phyloP scores from a whole-genome alignment of 2,113 vertebrate species.

The Clarias macrocephalus region DNA sequence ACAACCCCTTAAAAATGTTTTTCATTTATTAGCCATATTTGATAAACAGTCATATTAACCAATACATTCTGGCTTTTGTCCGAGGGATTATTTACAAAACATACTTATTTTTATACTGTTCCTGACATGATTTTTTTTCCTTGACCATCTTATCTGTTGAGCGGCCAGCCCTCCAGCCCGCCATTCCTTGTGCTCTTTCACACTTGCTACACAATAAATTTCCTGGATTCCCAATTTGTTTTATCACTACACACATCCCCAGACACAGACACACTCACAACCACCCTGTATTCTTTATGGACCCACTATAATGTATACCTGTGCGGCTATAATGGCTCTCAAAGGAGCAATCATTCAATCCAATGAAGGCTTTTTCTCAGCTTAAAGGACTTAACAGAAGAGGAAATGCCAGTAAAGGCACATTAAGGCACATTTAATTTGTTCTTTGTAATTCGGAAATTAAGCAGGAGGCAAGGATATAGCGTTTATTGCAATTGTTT shows the following conservation, averaged over 20 bases:
- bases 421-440: slow-evolving; percentile 15
- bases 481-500: slow-evolving; percentile 1
- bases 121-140: slow-evolving; percentile 15
- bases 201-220: slow-evolving; percentile 2
- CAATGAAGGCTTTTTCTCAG: slow-evolving; percentile 42
- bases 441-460: slow-evolving; percentile 33
- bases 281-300: slow-evolving; percentile 6
- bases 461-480: slow-evolving; percentile 2
- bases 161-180: background rate
- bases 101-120: background rate
- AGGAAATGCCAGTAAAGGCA: background rate
- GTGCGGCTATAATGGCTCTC: slow-evolving; percentile 29
- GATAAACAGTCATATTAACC: background rate
- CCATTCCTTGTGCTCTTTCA: slow-evolving; percentile 4
- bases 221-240: slow-evolving; percentile 14
- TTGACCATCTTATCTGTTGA: background rate
- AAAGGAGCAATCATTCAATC: slow-evolving; percentile 18
- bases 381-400: slow-evolving; percentile 27
- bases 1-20: background rate
- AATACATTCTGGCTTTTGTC: background rate
- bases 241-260: slow-evolving; percentile 9
- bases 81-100: background rate
- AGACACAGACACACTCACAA: background rate
- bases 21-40: background rate
- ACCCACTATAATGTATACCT: slow-evolving; percentile 32